A percentile compares a stretch with the other conserved stretches of the same genome.
phyloP scores from a whole-genome alignment of 2,888 invertebrate genomes.

The Panopea generosa region DNA sequence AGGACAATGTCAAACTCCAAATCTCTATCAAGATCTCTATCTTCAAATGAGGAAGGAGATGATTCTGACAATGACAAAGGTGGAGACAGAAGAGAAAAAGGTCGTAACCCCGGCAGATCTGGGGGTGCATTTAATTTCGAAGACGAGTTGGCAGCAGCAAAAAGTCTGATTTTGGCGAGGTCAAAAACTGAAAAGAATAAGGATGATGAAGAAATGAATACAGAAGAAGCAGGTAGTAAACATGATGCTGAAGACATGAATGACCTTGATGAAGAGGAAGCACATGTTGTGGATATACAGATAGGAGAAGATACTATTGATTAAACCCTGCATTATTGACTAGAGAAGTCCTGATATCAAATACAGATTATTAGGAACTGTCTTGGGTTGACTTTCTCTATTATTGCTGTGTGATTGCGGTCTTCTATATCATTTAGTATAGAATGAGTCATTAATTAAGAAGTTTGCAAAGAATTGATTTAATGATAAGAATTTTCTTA shows the following conservation, averaged over 20 bases:
- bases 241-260: constrained; percentile 25
- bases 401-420: too few relatives aligned
- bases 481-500: too few relatives aligned
- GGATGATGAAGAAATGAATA: constrained; percentile 8
- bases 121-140: constrained; percentile 35
- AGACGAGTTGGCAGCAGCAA: constrained; percentile 42
- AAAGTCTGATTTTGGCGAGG: constrained; percentile 27
- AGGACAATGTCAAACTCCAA: too few relatives aligned
- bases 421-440: too few relatives aligned
- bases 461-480: too few relatives aligned
- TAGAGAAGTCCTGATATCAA: too few relatives aligned
- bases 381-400: too few relatives aligned
- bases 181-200: constrained; percentile 8
- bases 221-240: constrained; percentile 29
- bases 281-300: constrained; percentile 54
- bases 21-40: neutral
- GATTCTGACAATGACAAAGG: constrained; percentile 3
- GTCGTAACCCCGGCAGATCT: too few relatives aligned
- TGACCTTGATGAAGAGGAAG: constrained; percentile 45
- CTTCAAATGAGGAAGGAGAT: constrained; percentile 27
- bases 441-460: too few relatives aligned
- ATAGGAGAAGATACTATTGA: constrained; percentile 6
- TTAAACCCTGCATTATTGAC: too few relatives aligned
- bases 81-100: neutral
- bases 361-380: too few relatives aligned